phyloP scores from a whole-genome alignment of 1,140 invertebrate genomes.

The Drosophila tropicalis region DNA sequence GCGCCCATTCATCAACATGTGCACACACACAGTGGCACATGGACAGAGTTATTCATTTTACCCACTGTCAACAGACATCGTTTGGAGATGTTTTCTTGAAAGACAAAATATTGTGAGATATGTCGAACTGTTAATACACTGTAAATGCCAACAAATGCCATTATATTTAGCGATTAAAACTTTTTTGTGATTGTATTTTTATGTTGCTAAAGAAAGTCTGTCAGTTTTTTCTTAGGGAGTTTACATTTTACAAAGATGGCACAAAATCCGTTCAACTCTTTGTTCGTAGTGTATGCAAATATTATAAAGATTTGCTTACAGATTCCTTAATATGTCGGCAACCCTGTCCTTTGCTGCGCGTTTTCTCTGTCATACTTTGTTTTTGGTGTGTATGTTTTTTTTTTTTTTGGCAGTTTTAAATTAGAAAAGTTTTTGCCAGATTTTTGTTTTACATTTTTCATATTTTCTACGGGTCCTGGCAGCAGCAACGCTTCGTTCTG shows the following conservation, averaged over 20 bases:
- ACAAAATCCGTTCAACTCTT: neutral
- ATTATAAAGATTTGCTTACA: conserved; percentile 72
- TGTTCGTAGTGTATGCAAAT: conserved; percentile 52
- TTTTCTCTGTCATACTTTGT: conserved; percentile 60
- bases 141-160: too few species aligned
- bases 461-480: conserved; percentile 73
- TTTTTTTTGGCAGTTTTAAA: conserved; percentile 79
- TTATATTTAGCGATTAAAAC: too few species aligned
- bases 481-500: neutral
- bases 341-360: conserved; percentile 56
- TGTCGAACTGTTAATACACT: neutral
- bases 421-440: conserved; percentile 81
- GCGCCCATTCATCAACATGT: conserved; percentile 75
- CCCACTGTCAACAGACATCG: conserved; percentile 75
- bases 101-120: neutral
- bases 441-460: conserved; percentile 82
- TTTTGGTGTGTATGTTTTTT: conserved; percentile 44
- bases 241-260: too few species aligned
- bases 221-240: too few species aligned
- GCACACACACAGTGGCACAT: conserved; percentile 36
- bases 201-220: too few species aligned
- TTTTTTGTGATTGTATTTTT: too few species aligned
- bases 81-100: conserved; percentile 9
- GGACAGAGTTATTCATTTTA: conserved; percentile 64
- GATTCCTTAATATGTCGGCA: conserved; percentile 34